A percentile compares a stretch with the other conserved stretches of the same genome.
These are phyloP conservation scores for Saimiri boliviensis DNA, from an alignment of 2,113 vertebrate species.

Conservation along the genomic window DNA sequence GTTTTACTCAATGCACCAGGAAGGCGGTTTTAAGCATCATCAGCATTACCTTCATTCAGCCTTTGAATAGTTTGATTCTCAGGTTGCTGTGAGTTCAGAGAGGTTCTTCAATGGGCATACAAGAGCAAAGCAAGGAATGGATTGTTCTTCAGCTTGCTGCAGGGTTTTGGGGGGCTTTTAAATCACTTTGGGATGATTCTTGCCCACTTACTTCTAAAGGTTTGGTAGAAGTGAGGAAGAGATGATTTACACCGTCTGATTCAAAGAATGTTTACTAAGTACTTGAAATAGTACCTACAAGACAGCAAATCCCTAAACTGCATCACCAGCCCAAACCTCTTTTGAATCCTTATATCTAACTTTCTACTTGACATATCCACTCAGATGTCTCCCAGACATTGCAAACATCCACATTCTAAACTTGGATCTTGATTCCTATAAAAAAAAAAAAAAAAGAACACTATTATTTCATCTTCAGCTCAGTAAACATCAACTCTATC, in stretches of 20 bases:
- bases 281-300: not conserved
- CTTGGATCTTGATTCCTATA: not conserved
- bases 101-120: conserved; percentile 11
- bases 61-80: not conserved
- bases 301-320: not conserved
- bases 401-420: not conserved
- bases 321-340: not conserved
- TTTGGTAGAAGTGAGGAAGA: not conserved
- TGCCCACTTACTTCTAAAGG: not conserved
- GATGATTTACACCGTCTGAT: not conserved
- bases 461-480: not conserved
- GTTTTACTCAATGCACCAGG: not conserved
- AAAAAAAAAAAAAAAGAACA: too few species aligned
- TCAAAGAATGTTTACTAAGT: not conserved
- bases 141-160: not conserved
- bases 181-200: conserved; percentile 11
- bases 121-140: not conserved
- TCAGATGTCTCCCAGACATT: not conserved
- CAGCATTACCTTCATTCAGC: conserved; percentile 37
- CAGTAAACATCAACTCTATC: not conserved
- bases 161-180: not conserved
- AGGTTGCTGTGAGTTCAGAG: conserved; percentile 28
- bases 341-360: not conserved
- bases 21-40: not conserved
- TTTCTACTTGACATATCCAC: not conserved